Percentiles rank a stretch among this genome's conserved stretches.
Evolutionary conservation across 2,113 vertebrate species (phyloP).

Genomic region (Rallus limicola): DNA sequence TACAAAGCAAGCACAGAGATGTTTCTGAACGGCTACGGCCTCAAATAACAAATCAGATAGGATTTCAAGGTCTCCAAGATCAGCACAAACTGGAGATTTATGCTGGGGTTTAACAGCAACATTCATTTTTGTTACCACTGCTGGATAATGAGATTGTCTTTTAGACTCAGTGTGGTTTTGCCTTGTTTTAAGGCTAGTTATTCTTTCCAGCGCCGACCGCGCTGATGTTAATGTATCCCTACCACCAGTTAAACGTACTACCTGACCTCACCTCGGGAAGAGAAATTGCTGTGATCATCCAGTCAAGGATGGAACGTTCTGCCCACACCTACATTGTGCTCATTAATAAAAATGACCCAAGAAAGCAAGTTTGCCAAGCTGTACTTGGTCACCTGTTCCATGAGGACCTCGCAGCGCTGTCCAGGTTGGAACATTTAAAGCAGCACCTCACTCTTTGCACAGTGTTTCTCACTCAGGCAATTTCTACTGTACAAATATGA

Average conservation of each 20-base stretch:
- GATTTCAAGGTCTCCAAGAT: slow-evolving; percentile 55
- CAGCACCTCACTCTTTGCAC: not conserved
- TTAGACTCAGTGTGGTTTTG: not conserved
- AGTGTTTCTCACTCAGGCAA: not conserved
- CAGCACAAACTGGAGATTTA: slow-evolving; percentile 45
- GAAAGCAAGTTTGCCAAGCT: not conserved
- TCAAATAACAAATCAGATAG: slow-evolving; percentile 50
- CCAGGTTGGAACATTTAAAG: not conserved
- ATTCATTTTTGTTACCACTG: slow-evolving; percentile 20
- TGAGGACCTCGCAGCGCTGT: not conserved
- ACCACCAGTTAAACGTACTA: not conserved
- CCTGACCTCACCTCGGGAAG: not conserved
- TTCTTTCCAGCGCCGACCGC: not conserved
- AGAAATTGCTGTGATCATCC: not conserved
- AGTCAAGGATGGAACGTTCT: not conserved
- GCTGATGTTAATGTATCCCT: not conserved
- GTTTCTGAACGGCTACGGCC: not conserved
- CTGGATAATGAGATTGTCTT: slow-evolving; percentile 54
- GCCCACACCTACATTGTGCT: not conserved
- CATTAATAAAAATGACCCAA: slow-evolving; percentile 30
- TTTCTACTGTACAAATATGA: not conserved
- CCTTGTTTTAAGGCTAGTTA: slow-evolving; percentile 14
- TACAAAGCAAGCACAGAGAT: slow-evolving; percentile 46
- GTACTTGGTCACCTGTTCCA: not conserved
- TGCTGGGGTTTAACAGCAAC: not conserved